Base-by-base conservation (phyloP, 2,797 vertebrate genomes). In the Corythornis leucogaster region DNA sequence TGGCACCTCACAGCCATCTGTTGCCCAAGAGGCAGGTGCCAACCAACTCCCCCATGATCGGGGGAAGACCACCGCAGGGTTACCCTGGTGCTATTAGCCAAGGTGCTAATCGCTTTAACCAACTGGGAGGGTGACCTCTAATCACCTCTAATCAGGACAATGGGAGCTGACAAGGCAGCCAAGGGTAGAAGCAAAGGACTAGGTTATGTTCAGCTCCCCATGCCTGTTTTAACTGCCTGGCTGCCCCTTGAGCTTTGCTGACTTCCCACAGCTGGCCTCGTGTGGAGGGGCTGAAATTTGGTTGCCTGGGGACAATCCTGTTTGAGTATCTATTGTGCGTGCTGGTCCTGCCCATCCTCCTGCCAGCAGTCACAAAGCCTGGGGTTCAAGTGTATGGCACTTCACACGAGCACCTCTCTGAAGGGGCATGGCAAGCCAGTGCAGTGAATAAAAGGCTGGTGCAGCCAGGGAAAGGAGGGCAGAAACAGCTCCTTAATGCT, bases 301-400 rank as follows among this genome's bases (percentile, higher is more conserved):
- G 22, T 68, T 73, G 40, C 18, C 7, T 48, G 43, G 17, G 69
- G 21, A 33, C 4, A 12, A 57, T 73, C 38, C 45, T 76, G 45
- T 46, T 17, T 1, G 1, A 68, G 58, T 18, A 71, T 64, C 75
- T 2, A 1, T 43, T 31, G 28, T 0, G 0, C 21, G 28, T 0
- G 0, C 21, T 62, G 61, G n/a, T 38, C 26, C 59, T 57, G 45
- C 45, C 24, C 0, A 0, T 54, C 25, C 31, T 90, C 48, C 42
- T 19, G 26, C 31, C 51, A 83, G 64, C 50, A 69, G 73, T 40
- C 2, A 1, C 0, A 0, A 76, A 59, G 59, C 26, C 53, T 91
- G 0, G 1, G 30, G 40, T 84, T 54, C 2, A 4, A 53, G 54
- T 16, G 24, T 70, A 55, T 53, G 45, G 11, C 58, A 46, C 57